These are phyloP conservation scores for Dermatemys mawii DNA, from an alignment of 2,113 vertebrate species.

Conservation along the genomic window DNA sequence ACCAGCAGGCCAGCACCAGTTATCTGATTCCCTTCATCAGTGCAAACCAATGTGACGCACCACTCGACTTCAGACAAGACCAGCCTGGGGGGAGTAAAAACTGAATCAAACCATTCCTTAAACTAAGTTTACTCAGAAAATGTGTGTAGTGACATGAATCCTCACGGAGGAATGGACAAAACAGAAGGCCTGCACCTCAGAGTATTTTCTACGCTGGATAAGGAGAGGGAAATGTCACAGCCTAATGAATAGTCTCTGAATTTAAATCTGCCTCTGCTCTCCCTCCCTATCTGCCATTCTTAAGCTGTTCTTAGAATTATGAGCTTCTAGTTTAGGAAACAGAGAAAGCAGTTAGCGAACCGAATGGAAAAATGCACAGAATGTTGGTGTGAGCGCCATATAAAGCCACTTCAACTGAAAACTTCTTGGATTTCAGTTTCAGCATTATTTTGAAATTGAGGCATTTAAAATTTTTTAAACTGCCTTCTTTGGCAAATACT, in stretches of 20 bases:
- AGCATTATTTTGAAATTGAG: neutral
- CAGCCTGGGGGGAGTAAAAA: neutral
- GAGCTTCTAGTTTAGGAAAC: neutral
- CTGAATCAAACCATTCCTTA: neutral
- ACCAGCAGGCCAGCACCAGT: neutral
- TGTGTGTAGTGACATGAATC: neutral
- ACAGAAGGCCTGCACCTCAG: neutral
- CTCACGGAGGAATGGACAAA: neutral
- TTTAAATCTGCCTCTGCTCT: neutral
- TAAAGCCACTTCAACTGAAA: constrained; percentile 12
- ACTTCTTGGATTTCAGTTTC: neutral
- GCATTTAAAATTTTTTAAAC: constrained; percentile 30
- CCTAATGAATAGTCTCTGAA: neutral
- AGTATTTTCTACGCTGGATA: neutral
- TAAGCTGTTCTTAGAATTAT: neutral
- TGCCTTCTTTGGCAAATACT: neutral
- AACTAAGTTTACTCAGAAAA: neutral
- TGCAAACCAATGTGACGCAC: constrained; percentile 2
- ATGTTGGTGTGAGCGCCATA: constrained; percentile 3
- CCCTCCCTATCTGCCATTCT: neutral
- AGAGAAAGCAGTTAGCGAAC: constrained; percentile 5
- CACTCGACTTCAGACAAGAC: neutral
- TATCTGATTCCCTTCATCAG: constrained; percentile 30
- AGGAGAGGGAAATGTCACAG: neutral
- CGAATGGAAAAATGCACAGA: neutral